Base-by-base conservation (phyloP, 2,797 vertebrate species). In the Setipinna tenuifilis region DNA sequence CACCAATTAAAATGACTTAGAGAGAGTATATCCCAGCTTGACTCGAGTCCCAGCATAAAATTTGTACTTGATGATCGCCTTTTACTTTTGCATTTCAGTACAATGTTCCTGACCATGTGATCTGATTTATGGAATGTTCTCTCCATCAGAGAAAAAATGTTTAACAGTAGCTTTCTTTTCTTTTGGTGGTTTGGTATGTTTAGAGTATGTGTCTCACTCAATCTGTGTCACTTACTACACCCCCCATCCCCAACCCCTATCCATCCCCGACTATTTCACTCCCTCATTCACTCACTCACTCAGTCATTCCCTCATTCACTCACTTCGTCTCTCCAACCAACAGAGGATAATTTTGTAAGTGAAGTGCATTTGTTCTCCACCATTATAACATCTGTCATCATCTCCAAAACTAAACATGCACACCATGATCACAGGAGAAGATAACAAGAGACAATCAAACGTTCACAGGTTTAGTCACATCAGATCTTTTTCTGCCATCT, bases 401-500 rank as follows among this genome's bases (percentile, higher is more conserved):
- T 35, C 17, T 78, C 35, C 17, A 9, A 44, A 17, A 78, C 31
- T 11, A 44, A 78, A 3, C 31, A 78, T 21, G 23, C 71, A 78
- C 71, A n/a, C 31, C 31, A n/a, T 78, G 71, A 44, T 78, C 71
- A 44, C 71, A 21, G 35, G 16, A 78, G 35, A 44, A 78, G 71
- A 78, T 78, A 78, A 17, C 71, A 41, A 41, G 35, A 44, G 71
- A 14, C 71, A 78, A 78, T 78, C 71, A 78, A 31, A 78, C 6
- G 5, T 21, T 17, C 17, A 78, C 71, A 44, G 44, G 71, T 4
- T 19, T 7, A 41, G 16, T 0, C 12, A 75, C 68, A 75, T 41
- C 35, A 41, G 31, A 44, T 78, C 71, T 78, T 35, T 10, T 78
- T 44, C 71, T 78, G 71, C 71, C 71, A 78, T 78, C 71, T 78